Percentiles rank a stretch among this genome's conserved stretches.
These are phyloP conservation scores for Oligia fasciuncula DNA, from an alignment of 2,888 invertebrate species.

Conservation along the genomic window DNA sequence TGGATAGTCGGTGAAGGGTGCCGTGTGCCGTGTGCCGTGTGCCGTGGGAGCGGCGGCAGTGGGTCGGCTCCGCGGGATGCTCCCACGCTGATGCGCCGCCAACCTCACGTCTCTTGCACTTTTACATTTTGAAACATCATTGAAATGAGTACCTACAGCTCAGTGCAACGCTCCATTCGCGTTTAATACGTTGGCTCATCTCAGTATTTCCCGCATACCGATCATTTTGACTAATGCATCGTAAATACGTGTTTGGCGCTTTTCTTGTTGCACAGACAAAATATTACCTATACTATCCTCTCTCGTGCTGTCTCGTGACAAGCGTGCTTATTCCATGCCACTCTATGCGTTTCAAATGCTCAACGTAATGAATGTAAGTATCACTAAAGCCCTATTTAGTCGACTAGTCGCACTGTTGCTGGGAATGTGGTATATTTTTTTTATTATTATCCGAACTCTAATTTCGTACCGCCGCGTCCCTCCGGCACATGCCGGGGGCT, in stretches of 20 bases:
- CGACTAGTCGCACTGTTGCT: neutral
- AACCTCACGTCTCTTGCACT: conserved; percentile 64
- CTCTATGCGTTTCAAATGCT: conserved; percentile 7
- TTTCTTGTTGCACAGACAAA: conserved; percentile 4
- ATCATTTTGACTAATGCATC: conserved; percentile 29
- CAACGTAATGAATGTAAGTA: neutral
- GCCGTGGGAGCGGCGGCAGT: conserved; percentile 69
- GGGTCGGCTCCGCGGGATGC: conserved; percentile 65
- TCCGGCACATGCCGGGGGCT: conserved; percentile 51
- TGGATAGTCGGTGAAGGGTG: conserved; percentile 61
- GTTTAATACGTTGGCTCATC: conserved; percentile 22
- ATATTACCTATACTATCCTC: neutral
- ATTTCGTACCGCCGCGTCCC: conserved; percentile 46
- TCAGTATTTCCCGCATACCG: conserved; percentile 14
- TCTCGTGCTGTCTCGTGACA: neutral
- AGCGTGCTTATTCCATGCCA: neutral
- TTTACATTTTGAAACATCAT: conserved; percentile 66
- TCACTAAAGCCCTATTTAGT: neutral
- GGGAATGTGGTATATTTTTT: conserved; percentile 6
- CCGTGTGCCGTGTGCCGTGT: conserved; percentile 65
- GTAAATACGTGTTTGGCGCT: conserved; percentile 10
- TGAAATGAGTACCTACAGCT: conserved; percentile 52
- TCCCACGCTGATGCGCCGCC: conserved; percentile 67
- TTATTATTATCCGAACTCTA: conserved; percentile 44
- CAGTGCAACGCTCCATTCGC: conserved; percentile 31